Evolutionary conservation across 2,113 vertebrate genomes (phyloP).

Genomic region (Motacilla alba): DNA sequence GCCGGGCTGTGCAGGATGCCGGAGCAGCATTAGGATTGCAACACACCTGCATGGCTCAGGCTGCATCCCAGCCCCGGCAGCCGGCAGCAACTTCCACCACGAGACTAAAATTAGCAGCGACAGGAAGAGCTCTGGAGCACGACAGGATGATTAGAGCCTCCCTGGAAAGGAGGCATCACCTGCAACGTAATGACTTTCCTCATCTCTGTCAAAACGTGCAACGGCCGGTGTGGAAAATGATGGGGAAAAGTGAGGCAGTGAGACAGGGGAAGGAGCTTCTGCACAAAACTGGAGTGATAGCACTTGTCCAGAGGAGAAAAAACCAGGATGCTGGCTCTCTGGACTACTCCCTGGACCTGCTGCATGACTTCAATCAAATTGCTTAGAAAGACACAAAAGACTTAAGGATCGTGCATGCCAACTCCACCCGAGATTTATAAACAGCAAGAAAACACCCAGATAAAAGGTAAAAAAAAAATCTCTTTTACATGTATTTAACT

Average conservation of each 20-base stretch:
- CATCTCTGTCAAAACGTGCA: background rate
- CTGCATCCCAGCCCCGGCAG: background rate
- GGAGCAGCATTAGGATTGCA: background rate
- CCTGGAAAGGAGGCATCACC: conserved; percentile 10
- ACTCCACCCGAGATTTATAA: background rate
- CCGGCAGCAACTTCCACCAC: background rate
- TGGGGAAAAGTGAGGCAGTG: background rate
- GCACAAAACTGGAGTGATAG: background rate
- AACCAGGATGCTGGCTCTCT: background rate
- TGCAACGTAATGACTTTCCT: background rate
- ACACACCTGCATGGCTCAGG: background rate
- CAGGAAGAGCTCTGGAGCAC: conserved; percentile 16
- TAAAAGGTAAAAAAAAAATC: background rate
- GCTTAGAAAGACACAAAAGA: background rate
- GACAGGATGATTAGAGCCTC: background rate
- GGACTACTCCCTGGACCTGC: background rate
- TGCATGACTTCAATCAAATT: background rate
- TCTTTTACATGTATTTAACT: background rate
- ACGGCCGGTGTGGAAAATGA: accelerated
- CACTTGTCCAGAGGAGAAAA: background rate
- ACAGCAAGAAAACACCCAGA: background rate
- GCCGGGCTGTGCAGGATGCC: accelerated
- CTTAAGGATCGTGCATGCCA: background rate
- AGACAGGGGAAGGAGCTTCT: background rate
- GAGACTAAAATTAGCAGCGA: background rate